Conservation (phyloP, 2,113 vertebrate genomes). For the Amblyornis subalaris region DNA sequence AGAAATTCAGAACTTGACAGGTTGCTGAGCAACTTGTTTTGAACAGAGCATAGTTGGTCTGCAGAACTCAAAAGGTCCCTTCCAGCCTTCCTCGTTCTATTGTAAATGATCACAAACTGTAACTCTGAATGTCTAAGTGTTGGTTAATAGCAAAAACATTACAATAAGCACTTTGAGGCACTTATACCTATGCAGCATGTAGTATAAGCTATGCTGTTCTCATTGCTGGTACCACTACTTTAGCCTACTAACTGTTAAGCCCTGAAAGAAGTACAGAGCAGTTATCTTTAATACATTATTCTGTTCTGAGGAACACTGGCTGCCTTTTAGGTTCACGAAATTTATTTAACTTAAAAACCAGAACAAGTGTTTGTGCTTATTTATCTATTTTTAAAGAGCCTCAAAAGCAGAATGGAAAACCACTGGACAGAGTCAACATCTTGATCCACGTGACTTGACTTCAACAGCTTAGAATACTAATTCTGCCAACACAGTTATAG, state of each 20-base stretch:
- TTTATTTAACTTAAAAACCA: not conserved
- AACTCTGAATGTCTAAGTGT: not conserved
- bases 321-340: not conserved
- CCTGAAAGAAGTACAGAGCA: not conserved
- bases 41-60: not conserved
- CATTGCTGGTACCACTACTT: not conserved
- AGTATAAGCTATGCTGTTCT: not conserved
- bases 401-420: not conserved
- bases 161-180: not conserved
- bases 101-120: not conserved
- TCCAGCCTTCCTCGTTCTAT: not conserved
- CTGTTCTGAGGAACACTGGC: not conserved
- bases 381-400: not conserved
- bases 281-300: not conserved
- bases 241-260: not conserved
- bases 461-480: not conserved
- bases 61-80: not conserved
- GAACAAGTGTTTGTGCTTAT: not conserved
- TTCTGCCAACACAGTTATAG: not conserved
- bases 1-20: not conserved
- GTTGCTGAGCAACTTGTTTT: not conserved
- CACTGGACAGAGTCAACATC: not conserved
- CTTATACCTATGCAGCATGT: fast-evolving
- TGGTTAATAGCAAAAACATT: not conserved
- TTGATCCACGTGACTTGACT: not conserved